These are phyloP conservation scores for Drosophila mulleri DNA, from an alignment of 2,888 invertebrate species.

Conservation along the genomic window DNA sequence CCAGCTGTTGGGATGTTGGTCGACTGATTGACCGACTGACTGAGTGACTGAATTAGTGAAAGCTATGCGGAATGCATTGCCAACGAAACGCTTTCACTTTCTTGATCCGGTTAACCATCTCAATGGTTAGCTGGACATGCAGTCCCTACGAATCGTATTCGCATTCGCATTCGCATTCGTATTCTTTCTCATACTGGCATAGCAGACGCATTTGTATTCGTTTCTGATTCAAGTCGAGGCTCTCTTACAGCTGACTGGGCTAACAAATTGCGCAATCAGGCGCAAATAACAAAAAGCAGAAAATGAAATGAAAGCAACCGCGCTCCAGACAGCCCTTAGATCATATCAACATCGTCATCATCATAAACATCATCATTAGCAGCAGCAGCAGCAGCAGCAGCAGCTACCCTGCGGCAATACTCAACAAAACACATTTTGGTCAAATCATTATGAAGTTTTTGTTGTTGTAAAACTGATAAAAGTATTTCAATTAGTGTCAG, in stretches of 20 bases:
- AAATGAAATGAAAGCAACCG: constrained; percentile 56
- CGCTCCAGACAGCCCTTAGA: constrained; percentile 65
- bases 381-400: constrained; percentile 18
- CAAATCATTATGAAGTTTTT: constrained; percentile 20
- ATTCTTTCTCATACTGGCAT: neutral
- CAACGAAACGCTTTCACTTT: constrained; percentile 53
- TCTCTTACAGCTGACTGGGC: constrained; percentile 65
- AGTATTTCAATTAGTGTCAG: constrained; percentile 80
- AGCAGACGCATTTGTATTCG: constrained; percentile 20
- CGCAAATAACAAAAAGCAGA: constrained; percentile 66
- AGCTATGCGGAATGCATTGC: constrained; percentile 8
- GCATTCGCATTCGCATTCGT: constrained; percentile 3
- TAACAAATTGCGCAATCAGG: constrained; percentile 76
- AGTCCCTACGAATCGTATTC: neutral
- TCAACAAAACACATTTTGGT: constrained; percentile 29
- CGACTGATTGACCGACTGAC: constrained; percentile 3
- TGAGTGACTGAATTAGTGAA: constrained; percentile 10
- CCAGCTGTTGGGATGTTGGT: neutral
- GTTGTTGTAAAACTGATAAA: constrained; percentile 66
- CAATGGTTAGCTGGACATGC: constrained; percentile 4
- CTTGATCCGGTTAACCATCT: constrained; percentile 42
- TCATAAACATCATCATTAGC: constrained; percentile 1
- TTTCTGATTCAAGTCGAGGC: constrained; percentile 31
- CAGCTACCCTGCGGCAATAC: constrained; percentile 35
- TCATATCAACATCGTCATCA: constrained; percentile 61